phyloP scores from a whole-genome alignment of 2,888 invertebrate genomes.

The Labia minor region DNA sequence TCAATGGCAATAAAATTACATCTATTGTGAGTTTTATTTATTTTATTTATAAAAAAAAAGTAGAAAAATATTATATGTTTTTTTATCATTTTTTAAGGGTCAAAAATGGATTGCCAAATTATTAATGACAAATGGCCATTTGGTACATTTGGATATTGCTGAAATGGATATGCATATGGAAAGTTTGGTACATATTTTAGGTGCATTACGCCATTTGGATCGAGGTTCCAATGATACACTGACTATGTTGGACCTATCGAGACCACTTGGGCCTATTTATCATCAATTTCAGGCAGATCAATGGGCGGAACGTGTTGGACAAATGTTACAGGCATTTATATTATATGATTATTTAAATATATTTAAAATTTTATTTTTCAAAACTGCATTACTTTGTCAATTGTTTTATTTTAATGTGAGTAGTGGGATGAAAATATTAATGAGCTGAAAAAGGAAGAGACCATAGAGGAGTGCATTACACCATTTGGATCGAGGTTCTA shows the following conservation, averaged over 20 bases:
- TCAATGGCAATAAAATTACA: slow-evolving; percentile 45
- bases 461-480: slow-evolving; percentile 42
- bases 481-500: slow-evolving; percentile 33
- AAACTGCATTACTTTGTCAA: too few species aligned
- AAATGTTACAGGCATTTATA: slow-evolving; percentile 32
- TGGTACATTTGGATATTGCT: slow-evolving; percentile 45
- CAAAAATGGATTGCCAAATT: slow-evolving; percentile 43
- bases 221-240: slow-evolving; percentile 33
- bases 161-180: slow-evolving; percentile 46
- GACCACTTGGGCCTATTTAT: slow-evolving; percentile 33
- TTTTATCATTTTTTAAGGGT: slow-evolving; percentile 32
- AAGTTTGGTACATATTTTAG: slow-evolving; percentile 43
- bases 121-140: slow-evolving; percentile 37
- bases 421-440: too few species aligned
- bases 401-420: too few species aligned
- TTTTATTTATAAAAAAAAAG: not conserved
- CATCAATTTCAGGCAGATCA: slow-evolving; percentile 31
- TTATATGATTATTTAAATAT: not conserved
- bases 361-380: too few species aligned
- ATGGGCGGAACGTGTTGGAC: slow-evolving; percentile 33
- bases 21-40: not conserved
- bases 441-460: too few species aligned
- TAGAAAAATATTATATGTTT: not conserved
- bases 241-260: slow-evolving; percentile 36
- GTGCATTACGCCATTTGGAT: slow-evolving; percentile 38